These are phyloP conservation scores for Heterodera carotae DNA, from an alignment of 1,140 invertebrate species.

Conservation along the genomic window DNA sequence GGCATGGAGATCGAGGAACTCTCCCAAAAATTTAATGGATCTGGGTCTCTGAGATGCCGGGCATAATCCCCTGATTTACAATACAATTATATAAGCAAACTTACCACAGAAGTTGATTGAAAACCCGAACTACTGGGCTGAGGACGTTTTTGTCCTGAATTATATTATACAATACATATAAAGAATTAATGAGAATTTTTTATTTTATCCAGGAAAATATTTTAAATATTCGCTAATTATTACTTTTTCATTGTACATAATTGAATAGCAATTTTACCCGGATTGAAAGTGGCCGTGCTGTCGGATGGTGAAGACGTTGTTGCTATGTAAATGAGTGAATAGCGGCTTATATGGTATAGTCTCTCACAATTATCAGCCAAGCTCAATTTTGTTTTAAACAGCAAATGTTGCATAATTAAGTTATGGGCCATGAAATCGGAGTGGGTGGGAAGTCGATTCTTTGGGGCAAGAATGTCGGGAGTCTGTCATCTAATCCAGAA, in stretches of 20 bases:
- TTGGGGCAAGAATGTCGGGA: too few species aligned
- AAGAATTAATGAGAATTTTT: not conserved
- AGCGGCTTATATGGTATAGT: not conserved
- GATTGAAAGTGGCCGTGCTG: slow-evolving; percentile 14
- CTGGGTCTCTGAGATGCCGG: too few species aligned
- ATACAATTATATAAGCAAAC: not conserved
- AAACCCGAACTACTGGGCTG: not conserved
- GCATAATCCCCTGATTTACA: too few species aligned
- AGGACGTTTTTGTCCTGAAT: slow-evolving; percentile 25
- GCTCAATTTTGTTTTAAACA: not conserved
- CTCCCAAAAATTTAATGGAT: too few species aligned
- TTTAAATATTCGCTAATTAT: not conserved
- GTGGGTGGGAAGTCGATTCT: too few species aligned
- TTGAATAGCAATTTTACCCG: not conserved
- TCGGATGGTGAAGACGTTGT: not conserved
- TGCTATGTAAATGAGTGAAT: not conserved
- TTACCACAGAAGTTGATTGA: not conserved
- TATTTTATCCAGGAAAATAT: not conserved
- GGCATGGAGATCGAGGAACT: too few species aligned
- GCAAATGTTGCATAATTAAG: too few species aligned
- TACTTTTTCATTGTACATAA: too few species aligned
- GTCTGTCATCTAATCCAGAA: too few species aligned
- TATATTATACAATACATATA: too few species aligned
- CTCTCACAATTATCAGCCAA: too few species aligned
- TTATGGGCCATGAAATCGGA: too few species aligned